A percentile compares a stretch with the other conserved stretches of the same genome.
phyloP scores from a whole-genome alignment of 2,113 vertebrate species.

The Mesocricetus auratus region DNA sequence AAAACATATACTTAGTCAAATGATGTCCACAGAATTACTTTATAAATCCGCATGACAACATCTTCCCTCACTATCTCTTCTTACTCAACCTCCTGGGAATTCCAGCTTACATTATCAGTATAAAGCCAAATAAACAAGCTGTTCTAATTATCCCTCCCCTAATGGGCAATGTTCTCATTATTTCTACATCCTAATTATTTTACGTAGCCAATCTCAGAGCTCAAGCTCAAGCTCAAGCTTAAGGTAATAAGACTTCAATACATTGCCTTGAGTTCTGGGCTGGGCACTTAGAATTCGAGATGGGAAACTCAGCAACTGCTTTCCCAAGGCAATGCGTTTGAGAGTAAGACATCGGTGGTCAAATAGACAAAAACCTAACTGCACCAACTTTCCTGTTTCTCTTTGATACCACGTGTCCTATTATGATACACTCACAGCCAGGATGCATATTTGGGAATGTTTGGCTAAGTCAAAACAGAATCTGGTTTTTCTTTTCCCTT shows the following conservation, averaged over 20 bases:
- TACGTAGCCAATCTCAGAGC: conserved; percentile 42
- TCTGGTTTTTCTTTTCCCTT: neutral
- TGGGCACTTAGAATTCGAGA: conserved; percentile 3
- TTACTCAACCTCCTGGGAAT: conserved; percentile 52
- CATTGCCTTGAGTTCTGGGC: neutral
- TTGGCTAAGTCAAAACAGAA: neutral
- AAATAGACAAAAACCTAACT: neutral
- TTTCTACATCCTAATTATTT: conserved; percentile 58
- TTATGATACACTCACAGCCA: neutral
- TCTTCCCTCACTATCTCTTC: conserved; percentile 29
- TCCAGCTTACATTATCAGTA: conserved; percentile 61
- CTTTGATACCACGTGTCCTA: conserved; percentile 19
- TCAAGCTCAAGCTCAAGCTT: conserved; percentile 36
- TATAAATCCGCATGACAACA: neutral
- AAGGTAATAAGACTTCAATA: neutral
- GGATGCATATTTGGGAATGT: neutral
- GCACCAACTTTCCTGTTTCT: neutral
- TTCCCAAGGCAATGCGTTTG: neutral
- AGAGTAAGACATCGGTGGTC: conserved; percentile 30
- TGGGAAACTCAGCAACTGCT: neutral
- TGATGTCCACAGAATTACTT: conserved; percentile 59
- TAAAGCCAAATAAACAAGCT: conserved; percentile 26
- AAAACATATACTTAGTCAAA: neutral
- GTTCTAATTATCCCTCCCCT: conserved; percentile 47
- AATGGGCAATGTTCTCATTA: conserved; percentile 51